Evolutionary conservation across 2,888 invertebrate species (phyloP).

Genomic region (Deroplatys truncata): DNA sequence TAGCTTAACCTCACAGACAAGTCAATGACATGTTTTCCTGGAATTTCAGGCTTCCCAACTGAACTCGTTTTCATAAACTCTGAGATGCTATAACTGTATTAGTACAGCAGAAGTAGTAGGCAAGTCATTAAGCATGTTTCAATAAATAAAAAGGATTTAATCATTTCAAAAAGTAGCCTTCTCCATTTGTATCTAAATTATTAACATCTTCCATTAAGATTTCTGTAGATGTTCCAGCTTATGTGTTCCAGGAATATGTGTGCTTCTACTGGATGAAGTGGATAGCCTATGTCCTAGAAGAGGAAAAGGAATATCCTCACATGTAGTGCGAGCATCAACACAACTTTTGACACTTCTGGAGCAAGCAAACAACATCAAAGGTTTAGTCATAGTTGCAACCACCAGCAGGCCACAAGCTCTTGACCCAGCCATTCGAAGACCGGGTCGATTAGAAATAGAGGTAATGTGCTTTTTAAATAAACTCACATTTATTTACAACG

Average conservation of each 20-base stretch:
- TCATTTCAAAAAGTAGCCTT: no score
- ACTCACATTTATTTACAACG: no score
- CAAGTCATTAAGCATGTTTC: no score
- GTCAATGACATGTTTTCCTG: no score
- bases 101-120: no score
- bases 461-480: conserved; percentile 37
- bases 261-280: conserved; percentile 45
- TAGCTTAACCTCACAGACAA: no score
- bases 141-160: no score
- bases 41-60: no score
- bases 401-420: conserved; percentile 49
- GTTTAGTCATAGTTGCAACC: conserved; percentile 52
- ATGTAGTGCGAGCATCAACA: conserved; percentile 44
- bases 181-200: no score
- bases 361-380: conserved; percentile 39
- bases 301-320: conserved; percentile 36
- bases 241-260: not conserved
- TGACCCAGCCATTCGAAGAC: conserved; percentile 48
- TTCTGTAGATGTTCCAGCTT: not conserved
- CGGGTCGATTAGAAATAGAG: conserved; percentile 54
- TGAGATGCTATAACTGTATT: no score
- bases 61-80: no score
- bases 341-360: conserved; percentile 51
- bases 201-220: no score
- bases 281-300: conserved; percentile 45